Base-by-base conservation (phyloP, 2,888 invertebrate genomes). In the Abrostola triplasia region DNA sequence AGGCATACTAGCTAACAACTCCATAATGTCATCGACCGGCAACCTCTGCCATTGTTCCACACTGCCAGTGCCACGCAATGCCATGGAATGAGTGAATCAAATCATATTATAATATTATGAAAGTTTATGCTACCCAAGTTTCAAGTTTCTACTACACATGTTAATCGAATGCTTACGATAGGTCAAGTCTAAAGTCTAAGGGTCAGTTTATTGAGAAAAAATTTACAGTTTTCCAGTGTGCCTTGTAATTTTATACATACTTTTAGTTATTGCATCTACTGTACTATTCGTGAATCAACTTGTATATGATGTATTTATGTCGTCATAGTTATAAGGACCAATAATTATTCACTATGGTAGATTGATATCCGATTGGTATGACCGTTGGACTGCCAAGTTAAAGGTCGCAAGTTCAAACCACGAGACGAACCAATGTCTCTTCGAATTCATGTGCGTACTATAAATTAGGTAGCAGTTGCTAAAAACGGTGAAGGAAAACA, bases 1-100 rank as follows among this genome's bases (percentile, higher is more conserved):
- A 64, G 64, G 77, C 78, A 87, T 85, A 79, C 73, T 61, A 76
- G 24, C 44, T 47, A 81, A 80, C 86, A 84, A 68, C 75, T 80
- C 81, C 80, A 81, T 67, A 78, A 76, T 89, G 90, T 90, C 91
- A 88, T 84, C 84, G 90, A 85, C 88, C 89, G 85, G 64, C 67
- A 70, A 59, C 59, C 64, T 66, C 59, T 59, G 44, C 82, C 80
- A 87, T 88, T 86, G 86, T 88, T 81, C 77, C 64, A 70, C 61
- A 55, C 68, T 59, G n/a, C n/a, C n/a, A 71, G 67, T 53, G 41
- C 65, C 47, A 48, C 59, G 60, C 41, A 50, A 51, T 40, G 57
- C 64, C 58, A 66, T 66, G 67, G 62, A 70, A 73, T 68, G 67
- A 64, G 59, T 64, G 54, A 66, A 66, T 53, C 59, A 40, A 59